These are phyloP conservation scores for Calliphora vomitoria DNA, from an alignment of 2,888 invertebrate species.

Conservation along the genomic window DNA sequence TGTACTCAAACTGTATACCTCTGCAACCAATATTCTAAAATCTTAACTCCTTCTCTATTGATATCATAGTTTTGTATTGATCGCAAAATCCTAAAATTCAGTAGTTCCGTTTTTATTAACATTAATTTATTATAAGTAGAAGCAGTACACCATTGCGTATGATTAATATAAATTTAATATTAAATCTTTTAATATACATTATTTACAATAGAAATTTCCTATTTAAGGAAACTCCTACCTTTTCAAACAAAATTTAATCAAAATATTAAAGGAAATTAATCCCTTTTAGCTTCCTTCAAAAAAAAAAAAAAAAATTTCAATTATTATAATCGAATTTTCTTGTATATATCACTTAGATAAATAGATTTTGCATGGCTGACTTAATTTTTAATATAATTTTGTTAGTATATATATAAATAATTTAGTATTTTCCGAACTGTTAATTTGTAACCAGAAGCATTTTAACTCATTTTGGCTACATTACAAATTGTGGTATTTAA, in stretches of 20 bases:
- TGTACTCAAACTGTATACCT: no score
- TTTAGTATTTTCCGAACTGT: slow-evolving; percentile 7
- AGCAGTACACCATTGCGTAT: background rate
- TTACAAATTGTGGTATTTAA: slow-evolving; percentile 25
- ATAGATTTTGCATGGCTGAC: background rate
- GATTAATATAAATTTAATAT: background rate
- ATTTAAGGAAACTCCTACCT: no score
- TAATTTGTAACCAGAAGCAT: slow-evolving; percentile 2
- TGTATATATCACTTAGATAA: background rate
- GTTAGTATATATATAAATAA: background rate
- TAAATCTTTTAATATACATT: background rate
- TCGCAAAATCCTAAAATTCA: no score
- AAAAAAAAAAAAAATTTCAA: background rate
- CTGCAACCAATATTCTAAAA: no score
- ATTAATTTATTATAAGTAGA: no score
- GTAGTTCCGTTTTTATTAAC: no score
- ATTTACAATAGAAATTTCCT: background rate
- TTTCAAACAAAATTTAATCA: no score
- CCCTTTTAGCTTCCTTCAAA: no score
- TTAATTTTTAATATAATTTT: slow-evolving; percentile 6
- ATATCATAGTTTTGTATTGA: no score
- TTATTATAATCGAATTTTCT: background rate
- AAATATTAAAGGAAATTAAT: no score
- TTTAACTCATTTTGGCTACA: background rate
- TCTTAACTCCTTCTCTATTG: no score